Evolutionary conservation across 2,113 vertebrate genomes (phyloP).

Genomic region (Panthera tigris): DNA sequence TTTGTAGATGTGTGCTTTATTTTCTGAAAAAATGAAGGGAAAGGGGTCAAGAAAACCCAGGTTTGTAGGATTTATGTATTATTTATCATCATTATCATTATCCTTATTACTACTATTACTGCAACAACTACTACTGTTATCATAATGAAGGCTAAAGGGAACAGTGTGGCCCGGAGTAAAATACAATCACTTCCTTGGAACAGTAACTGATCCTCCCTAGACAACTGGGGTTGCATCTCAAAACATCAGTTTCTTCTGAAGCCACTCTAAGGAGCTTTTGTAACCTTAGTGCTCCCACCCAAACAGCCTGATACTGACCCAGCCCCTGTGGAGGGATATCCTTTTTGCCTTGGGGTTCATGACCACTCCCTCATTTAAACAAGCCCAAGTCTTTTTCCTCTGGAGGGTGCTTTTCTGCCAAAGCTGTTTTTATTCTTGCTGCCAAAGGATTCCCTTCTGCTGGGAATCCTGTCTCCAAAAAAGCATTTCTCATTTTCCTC

Average conservation of each 20-base stretch:
- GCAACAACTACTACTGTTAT: not conserved
- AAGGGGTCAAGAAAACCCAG: not conserved
- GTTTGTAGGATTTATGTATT: not conserved
- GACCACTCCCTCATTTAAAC: conserved; percentile 9
- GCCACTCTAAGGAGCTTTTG: not conserved
- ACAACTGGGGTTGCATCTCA: not conserved
- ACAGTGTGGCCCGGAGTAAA: not conserved
- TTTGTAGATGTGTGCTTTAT: not conserved
- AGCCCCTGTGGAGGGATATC: not conserved
- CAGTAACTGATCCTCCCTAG: not conserved
- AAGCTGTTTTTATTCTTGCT: not conserved
- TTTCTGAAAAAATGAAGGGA: conserved; percentile 2
- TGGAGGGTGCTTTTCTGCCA: not conserved
- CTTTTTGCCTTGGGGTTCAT: not conserved
- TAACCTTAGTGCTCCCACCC: not conserved
- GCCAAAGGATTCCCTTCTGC: conserved; percentile 50
- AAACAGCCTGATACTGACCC: not conserved
- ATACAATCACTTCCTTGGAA: not conserved
- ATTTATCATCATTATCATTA: not conserved
- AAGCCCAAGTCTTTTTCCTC: not conserved
- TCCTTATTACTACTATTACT: not conserved
- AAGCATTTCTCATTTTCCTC: conserved; percentile 20
- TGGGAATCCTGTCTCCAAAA: conserved; percentile 43
- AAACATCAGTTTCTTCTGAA: not conserved
- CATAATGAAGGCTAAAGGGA: not conserved